A percentile compares a stretch with the other conserved stretches of the same genome.
phyloP scores from a whole-genome alignment of 2,797 vertebrate genomes.

The Crypturellus tataupa region DNA sequence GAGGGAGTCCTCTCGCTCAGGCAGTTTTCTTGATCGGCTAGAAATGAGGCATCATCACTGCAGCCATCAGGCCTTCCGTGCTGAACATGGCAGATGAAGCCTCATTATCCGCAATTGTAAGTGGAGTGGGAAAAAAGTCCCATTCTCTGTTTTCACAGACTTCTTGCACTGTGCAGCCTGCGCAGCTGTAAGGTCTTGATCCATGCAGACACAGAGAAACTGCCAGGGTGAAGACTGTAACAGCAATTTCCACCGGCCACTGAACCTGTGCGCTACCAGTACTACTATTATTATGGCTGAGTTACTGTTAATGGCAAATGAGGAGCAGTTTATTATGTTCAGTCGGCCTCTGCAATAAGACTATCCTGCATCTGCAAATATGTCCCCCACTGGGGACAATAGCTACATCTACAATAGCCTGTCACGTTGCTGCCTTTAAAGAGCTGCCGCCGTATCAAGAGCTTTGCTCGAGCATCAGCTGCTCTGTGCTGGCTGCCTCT shows the following conservation, averaged over 20 bases:
- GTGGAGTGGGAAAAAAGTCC: background rate
- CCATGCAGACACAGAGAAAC: background rate
- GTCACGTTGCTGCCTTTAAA: background rate
- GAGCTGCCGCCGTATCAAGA: background rate
- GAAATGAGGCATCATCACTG: background rate
- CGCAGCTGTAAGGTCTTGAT: background rate
- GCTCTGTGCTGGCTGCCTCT: too few relatives aligned
- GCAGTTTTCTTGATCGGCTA: background rate
- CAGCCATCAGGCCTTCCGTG: background rate
- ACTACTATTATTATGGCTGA: background rate
- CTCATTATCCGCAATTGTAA: background rate
- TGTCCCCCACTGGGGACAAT: background rate
- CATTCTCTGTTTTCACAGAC: background rate
- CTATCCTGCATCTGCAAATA: background rate
- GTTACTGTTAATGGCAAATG: background rate
- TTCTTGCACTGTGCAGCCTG: background rate
- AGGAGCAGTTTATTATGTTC: background rate
- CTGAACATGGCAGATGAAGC: background rate
- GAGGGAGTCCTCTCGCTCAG: background rate
- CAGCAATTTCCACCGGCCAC: background rate
- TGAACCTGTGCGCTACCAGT: background rate
- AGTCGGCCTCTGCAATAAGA: background rate
- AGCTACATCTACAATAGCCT: background rate
- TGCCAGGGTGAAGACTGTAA: background rate
- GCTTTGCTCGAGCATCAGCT: background rate